A percentile compares a stretch with the other conserved stretches of the same genome.
Evolutionary conservation across 2,888 invertebrate species (phyloP).

Genomic region (Melanotus villosus): DNA sequence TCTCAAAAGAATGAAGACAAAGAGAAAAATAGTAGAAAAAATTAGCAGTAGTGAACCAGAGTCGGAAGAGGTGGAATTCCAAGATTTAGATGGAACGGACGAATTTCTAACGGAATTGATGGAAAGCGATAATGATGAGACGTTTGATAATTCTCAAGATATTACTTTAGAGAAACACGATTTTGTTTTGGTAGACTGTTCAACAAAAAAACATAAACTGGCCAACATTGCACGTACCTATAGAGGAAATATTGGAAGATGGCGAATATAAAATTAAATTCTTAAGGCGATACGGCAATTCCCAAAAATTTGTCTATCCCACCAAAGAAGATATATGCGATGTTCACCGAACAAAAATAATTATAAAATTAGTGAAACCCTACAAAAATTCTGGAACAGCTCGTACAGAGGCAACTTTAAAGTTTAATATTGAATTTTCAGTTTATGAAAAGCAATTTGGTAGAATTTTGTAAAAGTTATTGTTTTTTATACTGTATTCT

Average conservation of each 20-base stretch:
- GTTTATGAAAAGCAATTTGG: neutral
- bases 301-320: slow-evolving; percentile 4
- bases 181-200: slow-evolving; percentile 8
- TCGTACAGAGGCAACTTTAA: neutral
- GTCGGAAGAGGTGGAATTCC: neutral
- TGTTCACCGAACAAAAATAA: neutral
- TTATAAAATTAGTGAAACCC: too few species aligned
- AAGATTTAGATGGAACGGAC: neutral
- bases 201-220: neutral
- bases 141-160: neutral
- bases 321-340: neutral
- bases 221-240: neutral
- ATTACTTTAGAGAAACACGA: neutral
- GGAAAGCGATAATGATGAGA: neutral
- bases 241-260: neutral
- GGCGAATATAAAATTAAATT: neutral
- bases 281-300: neutral
- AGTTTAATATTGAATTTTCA: neutral
- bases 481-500: neutral
- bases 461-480: neutral
- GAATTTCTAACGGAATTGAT: neutral
- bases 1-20: neutral
- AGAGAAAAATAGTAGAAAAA: neutral
- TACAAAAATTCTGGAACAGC: neutral
- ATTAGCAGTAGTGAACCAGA: neutral